Percentiles rank a stretch among this genome's conserved stretches.
Conservation (phyloP, 2,888 invertebrate species). For the Zootermopsis nevadensis region DNA sequence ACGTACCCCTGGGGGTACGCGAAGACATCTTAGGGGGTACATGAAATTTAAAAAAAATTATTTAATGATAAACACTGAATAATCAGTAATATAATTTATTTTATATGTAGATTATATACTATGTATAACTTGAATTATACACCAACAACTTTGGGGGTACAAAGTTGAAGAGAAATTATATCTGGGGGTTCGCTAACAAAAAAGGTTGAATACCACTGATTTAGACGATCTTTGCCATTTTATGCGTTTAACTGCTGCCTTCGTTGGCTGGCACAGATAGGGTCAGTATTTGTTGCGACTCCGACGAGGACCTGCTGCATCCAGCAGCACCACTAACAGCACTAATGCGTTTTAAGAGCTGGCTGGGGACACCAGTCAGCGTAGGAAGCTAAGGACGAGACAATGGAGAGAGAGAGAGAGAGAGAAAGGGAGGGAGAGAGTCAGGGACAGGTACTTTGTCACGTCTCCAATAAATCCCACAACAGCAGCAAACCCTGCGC, state of each 20-base stretch:
- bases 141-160: no score
- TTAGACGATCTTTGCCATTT: no score
- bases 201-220: no score
- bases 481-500: slow-evolving; percentile 47
- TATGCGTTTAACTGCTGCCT: background rate
- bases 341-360: slow-evolving; percentile 12
- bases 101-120: no score
- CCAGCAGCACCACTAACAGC: background rate
- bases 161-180: no score
- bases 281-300: background rate
- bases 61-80: no score
- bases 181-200: no score
- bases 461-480: slow-evolving; percentile 52
- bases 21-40: no score
- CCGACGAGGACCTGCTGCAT: background rate
- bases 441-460: slow-evolving; percentile 52
- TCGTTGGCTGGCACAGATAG: background rate
- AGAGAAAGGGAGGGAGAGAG: background rate
- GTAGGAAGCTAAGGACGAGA: slow-evolving; percentile 47
- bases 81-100: no score
- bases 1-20: no score
- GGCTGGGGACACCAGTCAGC: slow-evolving; percentile 21
- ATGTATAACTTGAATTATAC: no score
- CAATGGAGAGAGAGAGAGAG: slow-evolving; percentile 41
- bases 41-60: no score